Evolutionary conservation across 2,888 invertebrate species (phyloP), one percentile per base, ranked within the genome.

Genomic region (Morpho deidamia): DNA sequence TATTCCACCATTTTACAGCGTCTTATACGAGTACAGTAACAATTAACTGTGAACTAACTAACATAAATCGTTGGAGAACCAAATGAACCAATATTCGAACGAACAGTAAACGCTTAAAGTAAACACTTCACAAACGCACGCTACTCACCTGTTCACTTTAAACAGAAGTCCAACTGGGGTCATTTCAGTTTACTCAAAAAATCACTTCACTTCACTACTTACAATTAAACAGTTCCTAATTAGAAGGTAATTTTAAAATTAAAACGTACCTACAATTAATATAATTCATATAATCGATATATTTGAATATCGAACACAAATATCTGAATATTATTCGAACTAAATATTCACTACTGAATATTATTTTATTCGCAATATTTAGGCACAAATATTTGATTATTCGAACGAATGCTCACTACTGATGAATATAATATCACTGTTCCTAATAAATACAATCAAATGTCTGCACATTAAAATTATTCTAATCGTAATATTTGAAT

Each of bases 111-210:
- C 55, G 62, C 65, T 65, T 66, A 65, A 69, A 59, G 61, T 60
- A 59, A 48, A 44, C 44, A 54, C 44, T 41, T 41, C 33, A 47
- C 46, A 44, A 43, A 12, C 12, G 46, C 38, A 11, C 11, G 39
- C 62, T 47, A 76, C 86, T 74, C 81, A 92, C 92, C 91, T 91
- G 83, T 91, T 89, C 75, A 91, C 88, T 83, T 91, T 91, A 70
- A 91, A 91, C 76, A 91, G 82, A 70, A 92, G 86, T 81, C 91
- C 91, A 65, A 91, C 91, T 44, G 92, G 91, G 88, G 89, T 89
- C 89, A 92, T 91, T 66, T 76, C 84, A 71, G 66, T 67, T 63
- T 63, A 58, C 51, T 63, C 55, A 49, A 57, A 59, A 58, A 63
- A 53, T 58, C 59, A 65, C 64, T 60, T 59, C 78, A 78, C 74